Conservation (phyloP, 2,113 vertebrate genomes). For the Numenius arquata region DNA sequence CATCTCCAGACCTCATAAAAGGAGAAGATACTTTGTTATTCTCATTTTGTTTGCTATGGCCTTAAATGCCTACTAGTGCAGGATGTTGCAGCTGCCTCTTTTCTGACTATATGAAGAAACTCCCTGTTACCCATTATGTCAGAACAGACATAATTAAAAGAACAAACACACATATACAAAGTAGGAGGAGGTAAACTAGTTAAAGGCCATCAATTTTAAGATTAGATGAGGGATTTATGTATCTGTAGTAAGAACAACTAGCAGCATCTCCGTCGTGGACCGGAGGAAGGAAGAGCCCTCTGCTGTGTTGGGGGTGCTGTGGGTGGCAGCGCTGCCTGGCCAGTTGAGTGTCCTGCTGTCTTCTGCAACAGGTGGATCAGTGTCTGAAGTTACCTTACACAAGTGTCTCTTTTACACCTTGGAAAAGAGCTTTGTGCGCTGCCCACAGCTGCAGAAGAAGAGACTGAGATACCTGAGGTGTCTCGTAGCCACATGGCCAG, state of each 20-base stretch:
- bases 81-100: neutral
- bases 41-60: neutral
- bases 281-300: neutral
- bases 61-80: neutral
- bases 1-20: neutral
- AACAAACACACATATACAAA: neutral
- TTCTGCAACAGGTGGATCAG: neutral
- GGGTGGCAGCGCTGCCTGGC: neutral
- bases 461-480: neutral
- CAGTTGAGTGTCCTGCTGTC: neutral
- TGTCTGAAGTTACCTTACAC: neutral
- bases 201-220: neutral
- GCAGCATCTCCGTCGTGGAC: accelerated
- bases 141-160: neutral
- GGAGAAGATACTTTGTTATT: neutral
- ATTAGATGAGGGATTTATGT: neutral
- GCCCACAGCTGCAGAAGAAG: neutral
- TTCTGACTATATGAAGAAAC: neutral
- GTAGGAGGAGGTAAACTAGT: neutral
- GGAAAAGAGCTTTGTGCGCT: neutral
- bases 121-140: neutral
- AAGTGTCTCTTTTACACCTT: neutral
- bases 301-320: no score
- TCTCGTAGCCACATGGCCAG: neutral
- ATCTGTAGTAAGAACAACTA: neutral